Conservation (phyloP, 2,888 invertebrate species). For the Andrena haemorrhoa region DNA sequence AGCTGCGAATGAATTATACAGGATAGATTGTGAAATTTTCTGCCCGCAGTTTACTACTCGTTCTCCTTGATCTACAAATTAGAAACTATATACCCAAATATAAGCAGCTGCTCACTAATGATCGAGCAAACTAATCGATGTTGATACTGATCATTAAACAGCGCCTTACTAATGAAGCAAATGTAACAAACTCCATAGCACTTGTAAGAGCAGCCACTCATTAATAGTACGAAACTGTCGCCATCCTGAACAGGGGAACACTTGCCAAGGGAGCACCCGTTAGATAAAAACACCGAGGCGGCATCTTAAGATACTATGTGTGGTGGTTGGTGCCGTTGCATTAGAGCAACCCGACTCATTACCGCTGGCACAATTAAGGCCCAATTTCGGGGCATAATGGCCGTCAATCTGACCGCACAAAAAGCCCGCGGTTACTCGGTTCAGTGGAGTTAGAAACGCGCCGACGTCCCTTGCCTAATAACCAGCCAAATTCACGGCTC, state of each 20-base stretch:
- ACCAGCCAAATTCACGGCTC: slow-evolving; percentile 77
- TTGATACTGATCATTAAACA: too few species aligned
- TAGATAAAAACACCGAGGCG: slow-evolving; percentile 68
- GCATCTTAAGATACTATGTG: slow-evolving; percentile 63
- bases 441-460: slow-evolving; percentile 68
- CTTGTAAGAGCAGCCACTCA: too few species aligned
- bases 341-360: slow-evolving; percentile 83
- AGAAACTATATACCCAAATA: too few species aligned
- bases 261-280: slow-evolving; percentile 71
- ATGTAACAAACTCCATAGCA: too few species aligned
- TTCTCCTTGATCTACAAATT: too few species aligned
- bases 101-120: too few species aligned
- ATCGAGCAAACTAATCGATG: not conserved
- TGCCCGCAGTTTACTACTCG: too few species aligned
- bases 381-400: slow-evolving; percentile 83
- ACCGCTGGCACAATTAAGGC: slow-evolving; percentile 83
- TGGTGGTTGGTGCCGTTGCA: slow-evolving; percentile 76
- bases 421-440: slow-evolving; percentile 72
- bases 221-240: too few species aligned
- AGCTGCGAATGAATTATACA: too few species aligned
- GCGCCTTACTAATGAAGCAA: too few species aligned
- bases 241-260: not conserved
- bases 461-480: slow-evolving; percentile 77
- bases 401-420: slow-evolving; percentile 81
- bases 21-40: too few species aligned